These are phyloP conservation scores for Agrilus mali DNA, from an alignment of 2,888 invertebrate genomes.

Conservation along the genomic window DNA sequence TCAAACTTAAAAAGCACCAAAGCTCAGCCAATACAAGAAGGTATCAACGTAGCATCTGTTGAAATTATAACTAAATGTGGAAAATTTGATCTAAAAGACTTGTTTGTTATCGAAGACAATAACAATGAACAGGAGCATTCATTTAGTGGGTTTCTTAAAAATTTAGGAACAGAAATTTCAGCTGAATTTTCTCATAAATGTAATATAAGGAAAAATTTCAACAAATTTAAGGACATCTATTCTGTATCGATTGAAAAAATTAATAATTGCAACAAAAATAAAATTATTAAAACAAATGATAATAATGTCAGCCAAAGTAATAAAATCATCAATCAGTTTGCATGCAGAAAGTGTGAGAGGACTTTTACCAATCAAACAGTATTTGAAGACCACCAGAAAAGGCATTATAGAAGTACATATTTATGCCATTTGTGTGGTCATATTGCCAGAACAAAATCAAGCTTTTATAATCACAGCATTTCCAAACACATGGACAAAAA, in stretches of 20 bases:
- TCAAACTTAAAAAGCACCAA: neutral
- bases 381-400: no score
- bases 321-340: no score
- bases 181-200: constrained; percentile 15
- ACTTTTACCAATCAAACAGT: constrained; percentile 2
- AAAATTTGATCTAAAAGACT: constrained; percentile 18
- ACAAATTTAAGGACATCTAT: neutral
- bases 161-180: constrained; percentile 20
- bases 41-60: constrained; percentile 9
- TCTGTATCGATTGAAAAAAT: no score
- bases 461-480: constrained; percentile 16
- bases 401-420: constrained; percentile 3
- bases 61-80: constrained; percentile 19
- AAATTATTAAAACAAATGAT: no score
- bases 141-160: constrained; percentile 19
- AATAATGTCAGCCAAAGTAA: no score
- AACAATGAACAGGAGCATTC: constrained; percentile 9
- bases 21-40: neutral
- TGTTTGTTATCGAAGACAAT: constrained; percentile 18
- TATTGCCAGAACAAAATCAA: constrained; percentile 14
- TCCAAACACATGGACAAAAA: constrained; percentile 35
- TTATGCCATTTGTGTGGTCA: constrained; percentile 20
- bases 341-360: constrained; percentile 3
- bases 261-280: no score
- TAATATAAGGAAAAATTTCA: neutral